Percentiles rank a stretch among this genome's conserved stretches.
Conservation (phyloP, 1,140 invertebrate genomes). For the Habropoda laboriosa region DNA sequence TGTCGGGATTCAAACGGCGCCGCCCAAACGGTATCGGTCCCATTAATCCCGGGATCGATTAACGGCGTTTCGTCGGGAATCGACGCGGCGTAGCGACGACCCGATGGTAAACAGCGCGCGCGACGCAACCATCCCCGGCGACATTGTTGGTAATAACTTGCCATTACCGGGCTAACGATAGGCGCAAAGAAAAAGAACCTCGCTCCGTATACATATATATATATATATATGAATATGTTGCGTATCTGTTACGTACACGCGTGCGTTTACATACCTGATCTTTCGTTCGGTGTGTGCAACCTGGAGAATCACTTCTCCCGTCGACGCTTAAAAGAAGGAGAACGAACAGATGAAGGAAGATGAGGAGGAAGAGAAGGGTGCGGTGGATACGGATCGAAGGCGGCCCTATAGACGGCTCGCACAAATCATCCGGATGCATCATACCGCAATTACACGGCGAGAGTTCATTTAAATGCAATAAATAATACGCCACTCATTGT, state of each 20-base stretch:
- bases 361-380: not conserved
- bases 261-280: no score
- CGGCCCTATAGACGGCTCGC: conserved; percentile 71
- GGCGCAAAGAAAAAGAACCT: conserved; percentile 50
- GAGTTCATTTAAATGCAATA: conserved; percentile 81
- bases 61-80: conserved; percentile 49
- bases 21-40: not conserved
- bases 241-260: no score
- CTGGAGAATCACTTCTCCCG: conserved; percentile 58
- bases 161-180: conserved; percentile 64
- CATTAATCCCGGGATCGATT: conserved; percentile 57
- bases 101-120: conserved; percentile 52
- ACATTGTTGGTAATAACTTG: conserved; percentile 65
- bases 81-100: no score
- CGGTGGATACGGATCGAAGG: conserved; percentile 63
- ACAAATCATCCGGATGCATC: conserved; percentile 81
- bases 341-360: no score
- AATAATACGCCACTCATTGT: conserved; percentile 79
- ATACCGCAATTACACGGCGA: conserved; percentile 81
- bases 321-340: not conserved
- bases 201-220: no score
- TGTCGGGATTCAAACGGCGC: conserved; percentile 33
- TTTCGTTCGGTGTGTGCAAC: not conserved
- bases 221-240: no score
- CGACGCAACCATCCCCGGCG: conserved; percentile 30